Conservation (phyloP, 1,140 invertebrate genomes). For the Ditylenchus dipsaci region DNA sequence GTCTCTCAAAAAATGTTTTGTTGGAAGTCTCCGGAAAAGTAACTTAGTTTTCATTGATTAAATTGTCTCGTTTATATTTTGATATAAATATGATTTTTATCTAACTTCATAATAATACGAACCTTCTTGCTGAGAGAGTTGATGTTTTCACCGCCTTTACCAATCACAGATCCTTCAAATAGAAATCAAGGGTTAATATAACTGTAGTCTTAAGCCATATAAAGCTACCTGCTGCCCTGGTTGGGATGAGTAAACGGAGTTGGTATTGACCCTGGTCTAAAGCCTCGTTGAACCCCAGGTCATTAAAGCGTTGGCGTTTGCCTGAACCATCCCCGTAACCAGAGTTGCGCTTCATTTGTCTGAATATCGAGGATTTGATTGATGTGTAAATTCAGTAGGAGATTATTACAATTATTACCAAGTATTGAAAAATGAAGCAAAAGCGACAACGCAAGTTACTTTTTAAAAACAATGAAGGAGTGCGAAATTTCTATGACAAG, state of each 20-base stretch:
- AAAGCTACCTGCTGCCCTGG: not conserved
- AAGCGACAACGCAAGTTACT: too few species aligned
- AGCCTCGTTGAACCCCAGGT: not conserved
- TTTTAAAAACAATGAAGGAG: too few species aligned
- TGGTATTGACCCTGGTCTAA: not conserved
- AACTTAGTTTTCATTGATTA: not conserved
- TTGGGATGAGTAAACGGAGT: not conserved
- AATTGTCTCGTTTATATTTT: not conserved
- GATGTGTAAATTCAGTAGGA: too few species aligned
- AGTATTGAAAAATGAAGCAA: too few species aligned
- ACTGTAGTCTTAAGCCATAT: too few species aligned
- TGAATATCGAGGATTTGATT: not conserved
- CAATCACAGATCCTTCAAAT: not conserved
- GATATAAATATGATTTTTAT: too few species aligned
- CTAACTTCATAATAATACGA: too few species aligned
- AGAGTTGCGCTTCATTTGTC: not conserved
- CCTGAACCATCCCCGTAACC: not conserved
- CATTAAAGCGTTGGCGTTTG: not conserved
- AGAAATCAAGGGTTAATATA: too few species aligned
- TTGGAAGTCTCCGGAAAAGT: too few species aligned
- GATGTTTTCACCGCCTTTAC: not conserved
- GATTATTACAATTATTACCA: too few species aligned
- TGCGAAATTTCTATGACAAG: too few species aligned
- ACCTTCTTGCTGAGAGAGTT: not conserved
- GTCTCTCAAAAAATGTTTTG: too few species aligned